Conservation (phyloP, 2,797 vertebrate species). For the Serranus cabrilla region DNA sequence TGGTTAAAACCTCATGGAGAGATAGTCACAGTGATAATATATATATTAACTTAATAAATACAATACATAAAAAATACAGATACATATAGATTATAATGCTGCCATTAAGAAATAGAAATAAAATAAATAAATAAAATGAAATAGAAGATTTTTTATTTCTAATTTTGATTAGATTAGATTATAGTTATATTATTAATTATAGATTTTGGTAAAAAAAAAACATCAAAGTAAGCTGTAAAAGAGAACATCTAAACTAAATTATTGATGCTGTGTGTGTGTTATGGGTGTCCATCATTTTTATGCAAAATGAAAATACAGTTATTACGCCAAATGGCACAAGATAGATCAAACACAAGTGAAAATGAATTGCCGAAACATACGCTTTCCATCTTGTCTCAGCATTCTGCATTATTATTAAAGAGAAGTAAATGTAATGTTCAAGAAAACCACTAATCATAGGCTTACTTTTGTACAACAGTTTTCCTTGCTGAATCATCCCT, state of each 20-base stretch:
- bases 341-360: neutral
- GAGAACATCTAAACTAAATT: neutral
- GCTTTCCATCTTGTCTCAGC: slow-evolving; percentile 2
- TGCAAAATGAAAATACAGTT: neutral
- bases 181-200: too few relatives aligned
- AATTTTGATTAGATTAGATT: too few relatives aligned
- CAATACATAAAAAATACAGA: too few relatives aligned
- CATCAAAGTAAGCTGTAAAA: too few relatives aligned
- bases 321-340: neutral
- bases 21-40: too few relatives aligned
- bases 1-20: too few relatives aligned
- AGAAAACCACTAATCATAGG: slow-evolving; percentile 16
- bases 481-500: neutral
- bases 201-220: too few relatives aligned
- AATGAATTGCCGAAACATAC: neutral
- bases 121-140: too few relatives aligned
- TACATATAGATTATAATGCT: too few relatives aligned
- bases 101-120: too few relatives aligned
- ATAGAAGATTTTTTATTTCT: too few relatives aligned
- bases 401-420: slow-evolving; percentile 4
- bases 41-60: too few relatives aligned
- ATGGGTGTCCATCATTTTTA: slow-evolving; percentile 3
- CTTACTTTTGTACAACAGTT: neutral
- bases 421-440: neutral
- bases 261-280: slow-evolving; percentile 10